These are phyloP conservation scores for Cathartes aura DNA, from an alignment of 2,113 vertebrate genomes.

Conservation along the genomic window DNA sequence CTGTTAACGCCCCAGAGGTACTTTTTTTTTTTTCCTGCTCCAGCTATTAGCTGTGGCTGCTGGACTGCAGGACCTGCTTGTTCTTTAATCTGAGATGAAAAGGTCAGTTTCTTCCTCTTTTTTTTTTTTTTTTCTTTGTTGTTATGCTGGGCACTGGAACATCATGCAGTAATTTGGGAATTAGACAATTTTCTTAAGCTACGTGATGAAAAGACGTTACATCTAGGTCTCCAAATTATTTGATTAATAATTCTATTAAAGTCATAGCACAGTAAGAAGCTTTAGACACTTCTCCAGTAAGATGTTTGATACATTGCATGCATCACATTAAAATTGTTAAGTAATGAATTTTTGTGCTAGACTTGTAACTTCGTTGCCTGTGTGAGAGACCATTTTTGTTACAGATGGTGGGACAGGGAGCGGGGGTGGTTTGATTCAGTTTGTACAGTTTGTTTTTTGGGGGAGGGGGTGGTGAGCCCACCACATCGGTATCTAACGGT, in stretches of 20 bases:
- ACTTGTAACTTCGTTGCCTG: not conserved
- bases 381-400: not conserved
- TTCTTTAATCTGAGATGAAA: not conserved
- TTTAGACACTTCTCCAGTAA: not conserved
- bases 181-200: not conserved
- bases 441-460: not conserved
- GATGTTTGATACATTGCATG: accelerated
- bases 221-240: not conserved
- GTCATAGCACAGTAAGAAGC: not conserved
- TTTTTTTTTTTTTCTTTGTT: not conserved
- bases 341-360: not conserved
- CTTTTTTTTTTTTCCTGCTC: not conserved
- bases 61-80: not conserved
- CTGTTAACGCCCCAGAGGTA: not conserved
- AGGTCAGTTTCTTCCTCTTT: not conserved
- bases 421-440: not conserved
- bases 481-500: not conserved
- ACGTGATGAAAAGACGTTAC: not conserved
- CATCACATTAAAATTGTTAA: not conserved
- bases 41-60: not conserved
- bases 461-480: not conserved
- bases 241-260: not conserved
- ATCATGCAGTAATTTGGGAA: not conserved
- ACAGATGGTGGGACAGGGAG: not conserved
- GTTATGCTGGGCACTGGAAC: not conserved